Conservation (phyloP, 2,888 invertebrate species). For the Campaea margaritaria region DNA sequence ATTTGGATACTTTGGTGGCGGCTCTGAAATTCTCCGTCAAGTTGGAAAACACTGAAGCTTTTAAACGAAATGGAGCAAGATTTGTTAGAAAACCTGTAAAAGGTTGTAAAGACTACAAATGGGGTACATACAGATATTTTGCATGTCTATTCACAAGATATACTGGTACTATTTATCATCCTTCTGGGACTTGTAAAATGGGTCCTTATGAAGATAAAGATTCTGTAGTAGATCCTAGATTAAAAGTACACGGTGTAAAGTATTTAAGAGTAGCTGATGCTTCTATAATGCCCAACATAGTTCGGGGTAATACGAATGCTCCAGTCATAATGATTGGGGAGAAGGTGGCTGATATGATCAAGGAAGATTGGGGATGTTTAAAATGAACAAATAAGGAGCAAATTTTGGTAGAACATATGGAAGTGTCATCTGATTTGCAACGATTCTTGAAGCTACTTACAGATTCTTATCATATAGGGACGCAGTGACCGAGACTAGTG, state of each 20-base stretch:
- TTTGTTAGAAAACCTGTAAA: slow-evolving; percentile 84
- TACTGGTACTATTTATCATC: slow-evolving; percentile 82
- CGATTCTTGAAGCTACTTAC: too few relatives aligned
- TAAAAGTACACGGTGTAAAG: slow-evolving; percentile 64
- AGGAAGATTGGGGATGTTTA: slow-evolving; percentile 66
- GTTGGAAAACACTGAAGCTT: slow-evolving; percentile 83
- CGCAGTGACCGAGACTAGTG: too few relatives aligned
- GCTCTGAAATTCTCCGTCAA: slow-evolving; percentile 85
- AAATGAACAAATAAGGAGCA: neutral
- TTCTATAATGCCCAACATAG: slow-evolving; percentile 92
- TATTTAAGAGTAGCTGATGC: slow-evolving; percentile 90
- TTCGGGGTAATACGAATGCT: slow-evolving; percentile 93
- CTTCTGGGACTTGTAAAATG: slow-evolving; percentile 74
- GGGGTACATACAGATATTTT: slow-evolving; percentile 87
- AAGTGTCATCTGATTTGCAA: too few relatives aligned
- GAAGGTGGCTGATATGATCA: slow-evolving; percentile 69
- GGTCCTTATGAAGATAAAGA: slow-evolving; percentile 67
- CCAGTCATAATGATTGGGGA: slow-evolving; percentile 94
- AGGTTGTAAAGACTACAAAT: slow-evolving; percentile 80
- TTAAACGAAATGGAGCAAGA: slow-evolving; percentile 80
- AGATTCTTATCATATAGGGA: too few relatives aligned
- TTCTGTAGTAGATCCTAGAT: slow-evolving; percentile 67
- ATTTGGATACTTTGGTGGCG: slow-evolving; percentile 85
- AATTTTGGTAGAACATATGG: neutral
- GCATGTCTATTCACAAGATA: slow-evolving; percentile 87